Base-by-base conservation (phyloP, 2,797 vertebrate genomes). In the Vultur gryphus region DNA sequence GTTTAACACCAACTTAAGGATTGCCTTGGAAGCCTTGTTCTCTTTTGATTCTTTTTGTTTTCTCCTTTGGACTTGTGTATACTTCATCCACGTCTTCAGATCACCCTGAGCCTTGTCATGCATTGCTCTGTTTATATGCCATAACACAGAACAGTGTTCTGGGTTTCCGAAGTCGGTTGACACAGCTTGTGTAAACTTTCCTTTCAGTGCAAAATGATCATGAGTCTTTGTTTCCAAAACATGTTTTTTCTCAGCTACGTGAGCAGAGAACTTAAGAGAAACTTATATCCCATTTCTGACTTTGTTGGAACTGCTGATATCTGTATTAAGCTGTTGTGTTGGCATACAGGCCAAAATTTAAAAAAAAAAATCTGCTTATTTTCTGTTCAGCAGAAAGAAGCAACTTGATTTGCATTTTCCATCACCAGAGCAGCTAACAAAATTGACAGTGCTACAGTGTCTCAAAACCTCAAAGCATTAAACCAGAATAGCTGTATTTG, bases 211-310 rank as follows among this genome's bases (percentile, higher is more conserved):
- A 89, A 75, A 91, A 79, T 17, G 13, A 66, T 43, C 23, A 33
- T 35, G 35, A 95, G 26, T 69, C 70, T 90, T 37, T 84, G 55
- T 79, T 91, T 91, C 84, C 48, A 91, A 95, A 97, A 43, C 11
- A 58, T 6, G 9, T 64, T 61, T 85, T 87, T 92, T 64, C 65
- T 61, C 46, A 92, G 58, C 33, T 89, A 20, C 67, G 21, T 75
- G 54, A 95, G 39, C 58, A 71, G 33, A 66, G 65, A 76, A 64
- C n/a, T 76, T 91, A 54, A 55, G 13, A 66, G 48, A 78, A 78
- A 62, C 21, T 78, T 66, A 39, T 9, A 41, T 39, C 9, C 16
- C 26, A 41, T 84, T 89, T 90, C 31, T 7, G 10, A 70, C 61
- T 91, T 61, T 43, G 17, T 28, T 85, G 37, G 49, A 80, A 35